Percentiles rank a stretch among this genome's conserved stretches.
Evolutionary conservation across 1,140 invertebrate genomes (phyloP).

Genomic region (Leptinotarsa texana): DNA sequence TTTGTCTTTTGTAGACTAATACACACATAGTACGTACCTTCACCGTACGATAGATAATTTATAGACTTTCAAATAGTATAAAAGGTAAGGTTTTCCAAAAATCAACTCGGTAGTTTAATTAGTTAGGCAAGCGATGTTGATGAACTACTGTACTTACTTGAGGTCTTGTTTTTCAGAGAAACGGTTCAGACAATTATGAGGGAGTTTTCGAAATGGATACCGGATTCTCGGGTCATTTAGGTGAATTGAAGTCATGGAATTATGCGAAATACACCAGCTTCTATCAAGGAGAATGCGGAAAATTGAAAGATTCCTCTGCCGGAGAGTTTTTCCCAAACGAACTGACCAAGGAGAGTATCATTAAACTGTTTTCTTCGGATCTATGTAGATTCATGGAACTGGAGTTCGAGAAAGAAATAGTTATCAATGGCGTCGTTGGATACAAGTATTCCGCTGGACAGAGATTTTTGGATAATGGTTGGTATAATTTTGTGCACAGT

Average conservation of each 20-base stretch:
- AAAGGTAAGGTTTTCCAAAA: too few species aligned
- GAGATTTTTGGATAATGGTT: slow-evolving; percentile 65
- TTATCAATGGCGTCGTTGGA: slow-evolving; percentile 58
- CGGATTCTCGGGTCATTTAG: slow-evolving; percentile 54
- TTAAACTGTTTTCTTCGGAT: slow-evolving; percentile 69
- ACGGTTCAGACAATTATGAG: slow-evolving; percentile 43
- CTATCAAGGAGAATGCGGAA: slow-evolving; percentile 54
- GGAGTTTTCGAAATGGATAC: slow-evolving; percentile 47
- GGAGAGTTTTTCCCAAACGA: slow-evolving; percentile 77
- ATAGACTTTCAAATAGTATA: neutral
- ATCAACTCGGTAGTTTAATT: neutral
- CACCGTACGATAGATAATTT: neutral
- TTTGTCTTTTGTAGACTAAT: too few species aligned
- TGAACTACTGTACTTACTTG: neutral
- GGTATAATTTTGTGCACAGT: slow-evolving; percentile 30
- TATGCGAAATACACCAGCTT: slow-evolving; percentile 57
- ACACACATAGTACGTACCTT: too few species aligned
- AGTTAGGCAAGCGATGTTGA: neutral
- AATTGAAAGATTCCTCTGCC: slow-evolving; percentile 63
- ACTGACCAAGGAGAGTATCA: slow-evolving; percentile 60
- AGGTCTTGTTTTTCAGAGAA: slow-evolving; percentile 59
- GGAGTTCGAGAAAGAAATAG: slow-evolving; percentile 40
- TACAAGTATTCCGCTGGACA: slow-evolving; percentile 61
- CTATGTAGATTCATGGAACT: slow-evolving; percentile 63
- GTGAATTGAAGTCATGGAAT: slow-evolving; percentile 62